phyloP scores from a whole-genome alignment of 2,113 vertebrate species.

The Hippocampus abdominalis region DNA sequence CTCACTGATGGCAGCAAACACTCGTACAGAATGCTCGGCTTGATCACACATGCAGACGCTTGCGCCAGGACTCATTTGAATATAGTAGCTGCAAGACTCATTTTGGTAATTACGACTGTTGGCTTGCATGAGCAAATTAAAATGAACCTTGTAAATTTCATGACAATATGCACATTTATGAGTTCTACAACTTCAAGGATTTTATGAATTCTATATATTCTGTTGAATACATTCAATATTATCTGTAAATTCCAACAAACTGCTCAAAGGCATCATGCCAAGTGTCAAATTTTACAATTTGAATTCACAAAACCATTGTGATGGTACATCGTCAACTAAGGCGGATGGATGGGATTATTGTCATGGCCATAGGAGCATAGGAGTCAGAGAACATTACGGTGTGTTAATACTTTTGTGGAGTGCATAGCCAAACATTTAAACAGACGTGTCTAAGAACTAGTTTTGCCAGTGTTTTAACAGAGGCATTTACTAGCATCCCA shows the following conservation, averaged over 20 bases:
- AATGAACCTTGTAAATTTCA: not conserved
- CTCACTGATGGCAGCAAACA: slow-evolving; percentile 35
- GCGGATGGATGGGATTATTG: too few relatives aligned
- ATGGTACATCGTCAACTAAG: too few relatives aligned
- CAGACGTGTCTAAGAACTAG: not conserved
- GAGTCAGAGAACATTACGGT: not conserved
- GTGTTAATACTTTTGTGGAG: not conserved
- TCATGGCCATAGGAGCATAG: too few relatives aligned
- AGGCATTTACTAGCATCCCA: not conserved
- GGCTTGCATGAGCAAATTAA: slow-evolving; percentile 32
- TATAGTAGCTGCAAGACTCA: slow-evolving; percentile 32
- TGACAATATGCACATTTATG: not conserved
- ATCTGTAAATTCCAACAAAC: not conserved
- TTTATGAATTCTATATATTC: not conserved
- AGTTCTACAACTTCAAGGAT: not conserved
- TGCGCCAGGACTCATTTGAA: slow-evolving; percentile 45
- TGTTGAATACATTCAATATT: not conserved
- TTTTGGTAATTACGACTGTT: slow-evolving; percentile 38
- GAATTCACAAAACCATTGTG: too few relatives aligned
- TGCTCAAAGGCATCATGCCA: not conserved
- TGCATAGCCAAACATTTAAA: too few relatives aligned
- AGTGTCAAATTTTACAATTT: too few relatives aligned
- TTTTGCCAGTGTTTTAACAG: not conserved
- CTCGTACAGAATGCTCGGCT: slow-evolving; percentile 28
- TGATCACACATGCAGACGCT: slow-evolving; percentile 43